phyloP scores from a whole-genome alignment of 2,113 vertebrate species.

The Equus quagga region DNA sequence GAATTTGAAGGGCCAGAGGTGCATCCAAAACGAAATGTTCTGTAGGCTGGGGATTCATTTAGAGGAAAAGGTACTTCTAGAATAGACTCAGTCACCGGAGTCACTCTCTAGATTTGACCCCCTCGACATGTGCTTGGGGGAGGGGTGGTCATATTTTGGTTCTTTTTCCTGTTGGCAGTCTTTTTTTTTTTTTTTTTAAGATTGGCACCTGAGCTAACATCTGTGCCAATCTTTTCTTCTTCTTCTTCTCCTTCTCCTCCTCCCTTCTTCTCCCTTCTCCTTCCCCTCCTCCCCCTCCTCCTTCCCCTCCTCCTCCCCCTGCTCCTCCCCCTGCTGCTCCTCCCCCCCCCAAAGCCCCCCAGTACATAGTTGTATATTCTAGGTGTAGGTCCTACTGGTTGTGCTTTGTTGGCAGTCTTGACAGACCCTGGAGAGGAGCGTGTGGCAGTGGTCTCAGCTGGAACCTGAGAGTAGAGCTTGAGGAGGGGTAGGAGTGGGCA shows the following conservation, averaged over 20 bases:
- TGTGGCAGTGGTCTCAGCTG: background rate
- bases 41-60: background rate
- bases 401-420: background rate
- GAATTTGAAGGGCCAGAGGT: background rate
- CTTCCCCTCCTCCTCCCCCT: too few relatives aligned
- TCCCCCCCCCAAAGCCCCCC: too few relatives aligned
- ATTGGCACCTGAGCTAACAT: too few relatives aligned
- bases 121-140: background rate
- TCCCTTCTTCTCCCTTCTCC: too few relatives aligned
- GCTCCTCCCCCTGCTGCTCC: too few relatives aligned
- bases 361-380: too few relatives aligned
- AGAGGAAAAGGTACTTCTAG: constrained; percentile 35
- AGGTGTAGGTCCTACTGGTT: too few relatives aligned
- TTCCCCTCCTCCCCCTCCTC: too few relatives aligned
- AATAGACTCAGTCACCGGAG: background rate
- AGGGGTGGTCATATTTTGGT: background rate
- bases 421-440: background rate
- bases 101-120: background rate
- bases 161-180: background rate
- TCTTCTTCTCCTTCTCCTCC: too few relatives aligned
- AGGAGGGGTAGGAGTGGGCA: background rate
- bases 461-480: background rate
- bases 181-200: too few relatives aligned
- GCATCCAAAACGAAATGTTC: background rate
- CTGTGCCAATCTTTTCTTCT: too few relatives aligned